Base-by-base conservation (phyloP, 2,113 vertebrate genomes). In the Ascaphus truei region DNA sequence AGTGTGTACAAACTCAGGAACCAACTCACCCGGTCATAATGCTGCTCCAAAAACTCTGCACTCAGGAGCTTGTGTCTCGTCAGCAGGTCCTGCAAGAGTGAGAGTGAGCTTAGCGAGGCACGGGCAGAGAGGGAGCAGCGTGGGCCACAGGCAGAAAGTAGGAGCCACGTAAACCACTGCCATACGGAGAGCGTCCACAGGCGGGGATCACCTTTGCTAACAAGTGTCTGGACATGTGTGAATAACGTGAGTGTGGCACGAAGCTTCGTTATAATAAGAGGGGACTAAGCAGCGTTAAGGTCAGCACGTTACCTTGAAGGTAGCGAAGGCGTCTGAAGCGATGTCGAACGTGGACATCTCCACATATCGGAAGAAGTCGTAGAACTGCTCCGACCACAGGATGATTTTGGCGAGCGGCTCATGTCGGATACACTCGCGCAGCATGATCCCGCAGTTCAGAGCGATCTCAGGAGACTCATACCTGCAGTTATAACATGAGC, bases 321-420 rank as follows among this genome's bases (percentile, higher is more conserved):
- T 93, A 67, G 92, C 92, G 80, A 93, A 93, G 0, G 92, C 92
- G 79, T 93, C 91, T 0, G 92, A 93, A 74, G 92, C 92, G 12
- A 93, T 93, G 75, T 93, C 92, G 80, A 93, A 93, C 3, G 92
- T 93, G 55, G 92, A 93, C 91, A 93, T 92, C 74, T 93, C 92
- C 36, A 93, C 92, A 0, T 93, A 93, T 92, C 92, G 87, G 89
- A 93, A 93, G 87, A 93, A 93, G 78, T 93, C 91, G 7, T 93
- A 92, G 81, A 93, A 93, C n/a, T 92, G 92, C 62, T 93, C 90
- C 31, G 92, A 91, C 87, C 89, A 92, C 78, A 93, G 81, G 80
- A 93, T 92, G 73, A 93, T 91, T 86, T 92, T 93, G 68, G 91
- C 92, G 68, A 93, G 85, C 12, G 92, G 91, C 25, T 93, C 92